Conservation (phyloP, 2,888 invertebrate genomes). For the Parthenolecanium corni region DNA sequence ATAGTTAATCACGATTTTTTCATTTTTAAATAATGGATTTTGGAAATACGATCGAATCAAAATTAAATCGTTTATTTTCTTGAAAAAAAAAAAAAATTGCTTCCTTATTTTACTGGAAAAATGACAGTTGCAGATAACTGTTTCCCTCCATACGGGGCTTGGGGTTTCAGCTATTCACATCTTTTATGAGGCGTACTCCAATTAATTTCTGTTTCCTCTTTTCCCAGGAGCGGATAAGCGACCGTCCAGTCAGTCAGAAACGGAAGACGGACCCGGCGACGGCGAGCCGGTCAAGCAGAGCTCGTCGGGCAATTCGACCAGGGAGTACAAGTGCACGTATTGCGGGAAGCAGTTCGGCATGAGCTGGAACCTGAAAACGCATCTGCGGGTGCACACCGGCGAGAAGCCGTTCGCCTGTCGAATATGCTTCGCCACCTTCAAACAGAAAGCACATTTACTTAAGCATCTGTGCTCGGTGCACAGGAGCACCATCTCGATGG, state of each 20-base stretch:
- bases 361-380: conserved; percentile 86
- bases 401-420: conserved; percentile 82
- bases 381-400: conserved; percentile 74
- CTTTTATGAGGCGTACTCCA: no score
- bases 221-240: conserved; percentile 19
- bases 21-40: no score
- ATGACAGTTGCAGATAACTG: no score
- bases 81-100: no score
- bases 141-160: no score
- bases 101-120: no score
- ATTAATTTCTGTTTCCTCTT: no score
- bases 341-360: conserved; percentile 84
- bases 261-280: conserved; percentile 25
- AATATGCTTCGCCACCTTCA: conserved; percentile 81
- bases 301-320: conserved; percentile 43
- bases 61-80: no score
- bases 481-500: conserved; percentile 73
- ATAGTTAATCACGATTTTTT: no score
- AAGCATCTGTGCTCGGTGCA: conserved; percentile 83
- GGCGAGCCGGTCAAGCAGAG: conserved; percentile 28
- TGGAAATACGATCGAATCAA: no score
- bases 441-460: conserved; percentile 75
- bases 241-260: conserved; percentile 24
- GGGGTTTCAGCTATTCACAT: no score
- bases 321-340: conserved; percentile 78